These are phyloP conservation scores for Aldrovandia affinis DNA, from an alignment of 2,797 vertebrate species.

Conservation along the genomic window DNA sequence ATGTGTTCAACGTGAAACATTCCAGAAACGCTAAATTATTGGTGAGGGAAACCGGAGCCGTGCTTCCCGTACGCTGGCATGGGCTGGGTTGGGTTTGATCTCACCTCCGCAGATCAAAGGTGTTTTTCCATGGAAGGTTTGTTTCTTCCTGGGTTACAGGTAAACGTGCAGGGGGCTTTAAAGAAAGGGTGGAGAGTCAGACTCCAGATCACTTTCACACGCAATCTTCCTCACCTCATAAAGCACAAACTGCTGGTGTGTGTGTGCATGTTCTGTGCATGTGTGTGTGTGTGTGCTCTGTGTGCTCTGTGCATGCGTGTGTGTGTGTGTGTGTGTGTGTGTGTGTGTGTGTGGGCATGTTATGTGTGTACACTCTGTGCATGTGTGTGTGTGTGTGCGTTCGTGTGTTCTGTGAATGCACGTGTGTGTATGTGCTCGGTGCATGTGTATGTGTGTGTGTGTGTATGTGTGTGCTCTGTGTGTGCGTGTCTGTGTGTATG, in stretches of 20 bases:
- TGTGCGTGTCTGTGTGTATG: too few relatives aligned
- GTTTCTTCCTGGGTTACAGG: conserved; percentile 46
- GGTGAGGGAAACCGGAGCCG: conserved; percentile 59
- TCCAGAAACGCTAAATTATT: conserved; percentile 70
- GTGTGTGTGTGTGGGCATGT: conserved; percentile 18
- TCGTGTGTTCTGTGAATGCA: too few relatives aligned
- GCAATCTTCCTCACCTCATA: conserved; percentile 43
- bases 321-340: conserved; percentile 13
- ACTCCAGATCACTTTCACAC: conserved; percentile 58
- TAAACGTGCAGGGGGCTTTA: conserved; percentile 49
- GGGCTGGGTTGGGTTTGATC: conserved; percentile 50
- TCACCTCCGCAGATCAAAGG: conserved; percentile 54
- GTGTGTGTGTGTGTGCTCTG: conserved; percentile 6
- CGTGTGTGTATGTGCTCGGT: conserved; percentile 23
- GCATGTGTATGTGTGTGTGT: conserved; percentile 18
- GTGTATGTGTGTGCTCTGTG: too few relatives aligned
- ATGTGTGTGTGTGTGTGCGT: too few relatives aligned
- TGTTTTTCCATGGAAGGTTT: conserved; percentile 46
- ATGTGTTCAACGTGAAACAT: conserved; percentile 66
- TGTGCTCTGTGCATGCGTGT: conserved; percentile 15
- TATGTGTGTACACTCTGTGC: too few relatives aligned
- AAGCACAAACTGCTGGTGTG: neutral
- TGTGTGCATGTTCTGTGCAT: neutral
- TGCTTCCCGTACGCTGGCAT: conserved; percentile 10
- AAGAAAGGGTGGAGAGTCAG: conserved; percentile 34